phyloP scores from a whole-genome alignment of 2,888 invertebrate genomes.

The Lasius fuliginosus region DNA sequence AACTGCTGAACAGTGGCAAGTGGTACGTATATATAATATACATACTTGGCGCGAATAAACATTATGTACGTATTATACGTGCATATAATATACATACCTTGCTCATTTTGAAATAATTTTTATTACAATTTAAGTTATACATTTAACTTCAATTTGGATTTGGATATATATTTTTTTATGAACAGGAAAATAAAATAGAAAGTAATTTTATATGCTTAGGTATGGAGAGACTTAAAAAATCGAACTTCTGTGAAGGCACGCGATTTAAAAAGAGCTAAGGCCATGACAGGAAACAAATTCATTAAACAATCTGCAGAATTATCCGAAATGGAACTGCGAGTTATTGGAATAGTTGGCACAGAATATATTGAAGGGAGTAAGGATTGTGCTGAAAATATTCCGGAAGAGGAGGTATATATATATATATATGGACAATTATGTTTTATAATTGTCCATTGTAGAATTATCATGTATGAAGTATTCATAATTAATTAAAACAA shows the following conservation, averaged over 20 bases:
- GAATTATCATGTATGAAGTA: too few species aligned
- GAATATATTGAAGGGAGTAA: conserved; percentile 5
- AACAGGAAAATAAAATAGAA: background rate
- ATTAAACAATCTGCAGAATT: background rate
- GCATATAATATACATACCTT: too few species aligned
- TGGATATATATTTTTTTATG: background rate
- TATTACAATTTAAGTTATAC: too few species aligned
- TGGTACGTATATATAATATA: conserved; percentile 24
- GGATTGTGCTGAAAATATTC: background rate
- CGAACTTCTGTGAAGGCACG: background rate
- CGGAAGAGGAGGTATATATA: background rate
- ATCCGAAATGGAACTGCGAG: background rate
- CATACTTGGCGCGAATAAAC: too few species aligned
- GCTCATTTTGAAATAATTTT: too few species aligned
- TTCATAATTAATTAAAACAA: too few species aligned
- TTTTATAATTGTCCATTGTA: too few species aligned
- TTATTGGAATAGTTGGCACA: background rate
- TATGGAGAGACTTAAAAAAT: background rate
- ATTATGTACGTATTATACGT: too few species aligned
- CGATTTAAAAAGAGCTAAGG: background rate
- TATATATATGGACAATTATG: background rate
- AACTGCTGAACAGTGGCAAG: conserved; percentile 43
- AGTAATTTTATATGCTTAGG: background rate
- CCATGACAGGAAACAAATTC: background rate
- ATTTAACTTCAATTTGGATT: background rate